phyloP scores from a whole-genome alignment of 92 coral and sea anemone species.

The Nematostella vectensis region DNA sequence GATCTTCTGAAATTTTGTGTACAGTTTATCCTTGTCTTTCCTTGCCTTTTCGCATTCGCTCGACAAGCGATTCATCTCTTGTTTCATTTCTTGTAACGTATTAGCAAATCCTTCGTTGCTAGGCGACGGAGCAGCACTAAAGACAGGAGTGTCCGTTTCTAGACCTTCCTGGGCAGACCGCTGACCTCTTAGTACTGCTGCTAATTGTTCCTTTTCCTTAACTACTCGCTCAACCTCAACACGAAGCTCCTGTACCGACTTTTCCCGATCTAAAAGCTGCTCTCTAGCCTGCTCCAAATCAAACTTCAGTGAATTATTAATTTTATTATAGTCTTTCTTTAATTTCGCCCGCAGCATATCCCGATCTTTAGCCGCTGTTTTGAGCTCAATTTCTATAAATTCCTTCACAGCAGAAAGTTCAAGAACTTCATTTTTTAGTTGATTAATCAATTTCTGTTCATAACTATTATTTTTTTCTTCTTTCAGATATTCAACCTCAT shows the following conservation, averaged over 20 bases:
- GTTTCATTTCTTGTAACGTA: constrained; percentile 54
- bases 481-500: constrained; percentile 51
- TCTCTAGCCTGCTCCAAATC: constrained; percentile 62
- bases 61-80: constrained; percentile 57
- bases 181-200: constrained; percentile 43
- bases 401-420: constrained; percentile 42
- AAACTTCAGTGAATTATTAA: constrained; percentile 41
- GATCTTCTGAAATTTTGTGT: constrained; percentile 61
- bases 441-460: constrained; percentile 42
- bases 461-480: constrained; percentile 42
- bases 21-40: constrained; percentile 71
- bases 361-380: constrained; percentile 37
- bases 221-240: constrained; percentile 64
- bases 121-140: constrained; percentile 3
- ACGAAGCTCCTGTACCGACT: constrained; percentile 53
- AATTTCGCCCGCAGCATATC: constrained; percentile 49
- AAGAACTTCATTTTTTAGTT: constrained; percentile 34
- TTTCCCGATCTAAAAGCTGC: constrained; percentile 70
- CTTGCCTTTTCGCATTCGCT: constrained; percentile 58
- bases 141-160: constrained; percentile 10
- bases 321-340: constrained; percentile 65
- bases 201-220: constrained; percentile 62
- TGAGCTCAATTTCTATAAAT: constrained; percentile 49
- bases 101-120: constrained; percentile 47
- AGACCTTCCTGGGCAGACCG: constrained; percentile 18